Evolutionary conservation across 37 sponge, comb jelly and placozoan genomes (phyloP).

Genomic region (Haliclona indistincta): DNA sequence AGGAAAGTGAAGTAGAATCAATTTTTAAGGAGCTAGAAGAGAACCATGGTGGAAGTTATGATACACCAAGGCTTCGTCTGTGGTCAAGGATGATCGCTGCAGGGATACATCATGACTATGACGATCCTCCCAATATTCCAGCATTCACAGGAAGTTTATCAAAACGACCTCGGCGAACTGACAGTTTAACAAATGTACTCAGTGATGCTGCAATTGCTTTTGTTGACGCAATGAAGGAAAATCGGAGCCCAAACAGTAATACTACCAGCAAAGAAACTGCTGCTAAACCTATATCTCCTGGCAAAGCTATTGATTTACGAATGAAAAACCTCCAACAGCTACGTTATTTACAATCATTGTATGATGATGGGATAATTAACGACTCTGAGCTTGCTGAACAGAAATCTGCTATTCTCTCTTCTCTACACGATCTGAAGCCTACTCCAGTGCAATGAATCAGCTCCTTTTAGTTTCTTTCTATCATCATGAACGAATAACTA

Average conservation of each 20-base stretch:
- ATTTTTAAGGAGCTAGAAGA: constrained; percentile 22
- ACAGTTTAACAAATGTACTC: constrained; percentile 8
- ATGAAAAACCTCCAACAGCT: constrained; percentile 25
- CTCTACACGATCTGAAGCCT: constrained; percentile 4
- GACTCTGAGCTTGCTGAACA: constrained; percentile 27
- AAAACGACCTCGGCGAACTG: background rate
- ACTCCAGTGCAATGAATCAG: background rate
- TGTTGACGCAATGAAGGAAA: constrained; percentile 14
- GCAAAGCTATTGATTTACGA: constrained; percentile 20
- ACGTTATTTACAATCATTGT: constrained; percentile 29
- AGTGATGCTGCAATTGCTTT: constrained; percentile 18
- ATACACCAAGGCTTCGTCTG: constrained; percentile 26
- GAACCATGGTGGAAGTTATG: constrained; percentile 26
- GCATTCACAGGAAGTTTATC: constrained; percentile 6
- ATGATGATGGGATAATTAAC: constrained; percentile 34
- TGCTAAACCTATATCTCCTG: constrained; percentile 15
- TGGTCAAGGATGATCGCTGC: constrained; percentile 22
- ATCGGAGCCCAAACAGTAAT: background rate
- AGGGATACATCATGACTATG: constrained; percentile 20
- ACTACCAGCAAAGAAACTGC: background rate
- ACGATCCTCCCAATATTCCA: constrained; percentile 30
- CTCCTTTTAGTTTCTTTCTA: background rate
- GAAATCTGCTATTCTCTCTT: background rate
- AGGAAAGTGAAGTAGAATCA: constrained; percentile 32
- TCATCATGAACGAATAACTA: no score